Evolutionary conservation across 2,113 vertebrate species (phyloP).

Genomic region (Naja naja): DNA sequence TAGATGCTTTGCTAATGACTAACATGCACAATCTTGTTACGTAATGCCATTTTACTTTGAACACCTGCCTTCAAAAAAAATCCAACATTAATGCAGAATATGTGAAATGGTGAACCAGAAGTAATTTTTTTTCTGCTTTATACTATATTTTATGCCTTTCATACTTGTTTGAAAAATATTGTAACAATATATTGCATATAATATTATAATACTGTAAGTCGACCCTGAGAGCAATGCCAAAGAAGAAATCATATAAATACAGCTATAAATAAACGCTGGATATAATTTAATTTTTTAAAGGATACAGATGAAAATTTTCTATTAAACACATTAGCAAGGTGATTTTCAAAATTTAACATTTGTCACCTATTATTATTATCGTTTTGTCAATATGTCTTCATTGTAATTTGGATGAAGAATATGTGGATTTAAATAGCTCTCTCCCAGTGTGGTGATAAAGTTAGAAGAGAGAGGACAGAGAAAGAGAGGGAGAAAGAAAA

Average conservation of each 20-base stretch:
- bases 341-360: not conserved
- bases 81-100: conserved; percentile 31
- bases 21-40: conserved; percentile 48
- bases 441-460: not conserved
- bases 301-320: conserved; percentile 33
- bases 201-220: not conserved
- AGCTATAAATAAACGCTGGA: not conserved
- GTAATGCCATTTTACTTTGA: conserved; percentile 32
- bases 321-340: conserved; percentile 10
- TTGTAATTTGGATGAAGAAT: conserved; percentile 29
- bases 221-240: not conserved
- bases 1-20: conserved; percentile 52
- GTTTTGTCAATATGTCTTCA: not conserved
- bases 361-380: not conserved
- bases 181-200: not conserved
- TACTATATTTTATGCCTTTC: not conserved
- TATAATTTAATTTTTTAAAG: not conserved
- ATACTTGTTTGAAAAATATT: not conserved
- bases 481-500: not conserved
- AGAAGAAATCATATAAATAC: not conserved
- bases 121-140: conserved; percentile 1
- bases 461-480: conserved; percentile 25
- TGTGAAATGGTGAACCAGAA: conserved; percentile 31
- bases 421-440: conserved; percentile 36
- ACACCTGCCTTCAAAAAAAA: conserved; percentile 21